Evolutionary conservation across 1,140 invertebrate species (phyloP), one percentile per base, ranked within the genome.

Genomic region (Drosophila auraria): DNA sequence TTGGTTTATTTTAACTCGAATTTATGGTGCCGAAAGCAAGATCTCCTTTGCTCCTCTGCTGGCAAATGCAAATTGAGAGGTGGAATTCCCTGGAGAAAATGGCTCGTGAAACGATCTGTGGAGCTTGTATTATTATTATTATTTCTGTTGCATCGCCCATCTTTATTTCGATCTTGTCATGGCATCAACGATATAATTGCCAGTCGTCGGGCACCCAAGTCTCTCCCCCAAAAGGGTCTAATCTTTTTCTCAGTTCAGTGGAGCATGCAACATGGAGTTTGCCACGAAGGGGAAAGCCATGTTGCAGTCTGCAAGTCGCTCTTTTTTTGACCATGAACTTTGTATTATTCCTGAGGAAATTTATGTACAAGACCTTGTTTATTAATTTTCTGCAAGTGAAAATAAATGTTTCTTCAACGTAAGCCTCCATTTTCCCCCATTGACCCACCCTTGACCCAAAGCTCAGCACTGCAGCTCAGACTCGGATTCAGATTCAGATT

Each of bases 1-100:
- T 75, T 62, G 81, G 73, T 78, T 84, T 90, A 71, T 80, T 82
- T 72, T 80, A 80, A 82, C 82, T 74, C 61, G 33, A 82, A 90
- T 82, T 86, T 82, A 89, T 89, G 78, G 57, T 57, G 50, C 50
- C 66, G 36, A 80, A 38, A 40, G 58, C 38, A 25, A 33, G 47
- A 27, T 38, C 56, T 30, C 5, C 27, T 30, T 6, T 30, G 27
- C 27, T 30, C 5, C 27, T 6, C 27, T 49, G 23, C 25, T 17
- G 25, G 45, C 40, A 69, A 80, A 63, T 76, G 77, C 69, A 82
- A 83, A 79, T 69, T 36, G 30, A 69, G 50, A 17, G 5, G n/a
- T 27, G n/a, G n/a, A 33, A 54, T 71, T 71, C 65, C 65, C 65
- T 30, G 23, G 15, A 27, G 53, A 72, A 42, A 11, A 65, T 64